A percentile compares a stretch with the other conserved stretches of the same genome.
phyloP scores from a whole-genome alignment of 1,140 invertebrate species.

The Zaprionus vittiger region DNA sequence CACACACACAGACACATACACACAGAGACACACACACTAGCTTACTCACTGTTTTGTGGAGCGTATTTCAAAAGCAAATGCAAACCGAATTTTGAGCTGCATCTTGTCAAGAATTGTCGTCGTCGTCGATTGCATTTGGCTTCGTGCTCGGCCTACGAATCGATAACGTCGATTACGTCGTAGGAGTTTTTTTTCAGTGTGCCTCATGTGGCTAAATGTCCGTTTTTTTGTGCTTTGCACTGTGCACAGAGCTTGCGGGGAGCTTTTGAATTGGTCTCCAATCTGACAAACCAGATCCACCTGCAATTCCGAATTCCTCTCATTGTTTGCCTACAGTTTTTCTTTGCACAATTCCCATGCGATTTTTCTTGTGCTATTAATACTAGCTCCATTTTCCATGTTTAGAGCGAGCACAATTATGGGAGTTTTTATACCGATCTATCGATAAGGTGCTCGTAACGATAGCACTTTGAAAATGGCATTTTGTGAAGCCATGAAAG shows the following conservation, averaged over 20 bases:
- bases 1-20: not conserved
- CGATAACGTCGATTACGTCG: conserved; percentile 10
- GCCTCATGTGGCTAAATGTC: not conserved
- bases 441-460: not conserved
- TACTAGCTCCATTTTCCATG: conserved; percentile 3
- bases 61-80: conserved; percentile 77
- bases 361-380: not conserved
- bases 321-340: not conserved
- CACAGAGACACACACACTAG: not conserved
- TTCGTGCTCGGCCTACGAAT: not conserved
- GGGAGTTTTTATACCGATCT: conserved; percentile 17
- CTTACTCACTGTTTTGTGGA: conserved; percentile 14
- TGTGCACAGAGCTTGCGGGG: not conserved
- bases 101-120: conserved; percentile 3
- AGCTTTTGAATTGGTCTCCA: not conserved
- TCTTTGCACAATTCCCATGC: conserved; percentile 7
- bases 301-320: not conserved
- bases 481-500: too few species aligned
- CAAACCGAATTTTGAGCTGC: conserved; percentile 61
- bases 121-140: conserved; percentile 4
- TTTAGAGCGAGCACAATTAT: conserved; percentile 22
- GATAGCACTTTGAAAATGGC: too few species aligned
- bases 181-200: not conserved
- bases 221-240: not conserved
- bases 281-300: not conserved